phyloP scores from a whole-genome alignment of 2,888 invertebrate species.

The Eustalomyia histrio region DNA sequence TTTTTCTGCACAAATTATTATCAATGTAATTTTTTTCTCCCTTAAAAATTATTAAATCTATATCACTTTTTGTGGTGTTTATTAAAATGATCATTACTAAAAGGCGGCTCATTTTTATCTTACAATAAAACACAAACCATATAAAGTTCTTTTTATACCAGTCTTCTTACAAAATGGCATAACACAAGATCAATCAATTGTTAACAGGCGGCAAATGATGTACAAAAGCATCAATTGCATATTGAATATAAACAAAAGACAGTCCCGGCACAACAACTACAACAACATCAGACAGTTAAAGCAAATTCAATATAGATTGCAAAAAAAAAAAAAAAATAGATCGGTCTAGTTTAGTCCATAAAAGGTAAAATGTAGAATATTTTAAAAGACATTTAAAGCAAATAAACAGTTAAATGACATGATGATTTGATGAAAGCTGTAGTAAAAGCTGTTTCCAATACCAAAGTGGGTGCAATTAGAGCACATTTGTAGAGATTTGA shows the following conservation, averaged over 20 bases:
- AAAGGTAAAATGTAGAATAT: slow-evolving; percentile 56
- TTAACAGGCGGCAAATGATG: slow-evolving; percentile 60
- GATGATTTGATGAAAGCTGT: slow-evolving; percentile 10
- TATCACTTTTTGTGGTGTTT: slow-evolving; percentile 16
- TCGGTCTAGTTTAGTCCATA: slow-evolving; percentile 49
- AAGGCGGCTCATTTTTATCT: slow-evolving; percentile 20
- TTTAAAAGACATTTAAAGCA: slow-evolving; percentile 43
- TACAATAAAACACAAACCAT: not conserved
- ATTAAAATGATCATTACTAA: slow-evolving; percentile 21
- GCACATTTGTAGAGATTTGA: slow-evolving; percentile 21
- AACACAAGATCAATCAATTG: slow-evolving; percentile 55
- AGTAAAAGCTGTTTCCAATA: not conserved
- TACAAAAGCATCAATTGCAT: slow-evolving; percentile 39
- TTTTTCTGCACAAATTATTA: too few species aligned
- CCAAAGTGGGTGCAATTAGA: slow-evolving; percentile 35
- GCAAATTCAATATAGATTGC: slow-evolving; percentile 2
- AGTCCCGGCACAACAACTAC: not conserved
- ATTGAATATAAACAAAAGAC: slow-evolving; percentile 26
- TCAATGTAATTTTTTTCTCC: too few species aligned
- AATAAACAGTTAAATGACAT: slow-evolving; percentile 55
- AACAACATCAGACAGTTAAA: not conserved
- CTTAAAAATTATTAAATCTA: too few species aligned
- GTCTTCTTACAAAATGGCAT: slow-evolving; percentile 41
- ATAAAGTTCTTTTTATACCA: slow-evolving; percentile 29
- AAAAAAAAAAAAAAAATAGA: slow-evolving; percentile 19